phyloP scores from a whole-genome alignment of 2,888 invertebrate genomes.

The Rosalia funebris region DNA sequence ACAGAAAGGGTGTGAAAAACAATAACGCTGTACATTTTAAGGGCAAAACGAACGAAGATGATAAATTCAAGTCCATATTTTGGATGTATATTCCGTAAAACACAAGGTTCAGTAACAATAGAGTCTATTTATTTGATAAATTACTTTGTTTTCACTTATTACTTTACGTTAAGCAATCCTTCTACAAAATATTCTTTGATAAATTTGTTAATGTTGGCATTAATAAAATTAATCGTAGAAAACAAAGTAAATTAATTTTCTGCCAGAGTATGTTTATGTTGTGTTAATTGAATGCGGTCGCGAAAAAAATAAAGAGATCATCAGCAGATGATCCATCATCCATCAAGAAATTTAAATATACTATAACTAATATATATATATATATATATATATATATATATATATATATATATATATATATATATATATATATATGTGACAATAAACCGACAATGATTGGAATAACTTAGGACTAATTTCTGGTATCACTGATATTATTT shows the following conservation, averaged over 20 bases:
- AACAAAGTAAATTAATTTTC: neutral
- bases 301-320: no score
- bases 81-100: conserved; percentile 58
- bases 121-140: conserved; percentile 64
- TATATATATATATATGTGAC: no score
- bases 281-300: no score
- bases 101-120: conserved; percentile 60
- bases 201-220: conserved; percentile 38
- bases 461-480: no score
- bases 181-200: conserved; percentile 41
- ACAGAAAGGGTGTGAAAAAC: conserved; percentile 56
- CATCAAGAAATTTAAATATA: no score
- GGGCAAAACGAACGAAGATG: conserved; percentile 60
- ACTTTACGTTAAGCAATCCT: conserved; percentile 49
- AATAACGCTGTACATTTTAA: conserved; percentile 55
- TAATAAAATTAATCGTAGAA: conserved; percentile 6
- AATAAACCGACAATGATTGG: no score
- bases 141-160: conserved; percentile 62
- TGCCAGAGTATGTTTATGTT: neutral
- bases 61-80: conserved; percentile 63
- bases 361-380: no score
- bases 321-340: no score
- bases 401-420: no score
- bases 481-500: no score
- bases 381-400: no score